phyloP scores from a whole-genome alignment of 2,888 invertebrate species.

The Nowickia ferox region DNA sequence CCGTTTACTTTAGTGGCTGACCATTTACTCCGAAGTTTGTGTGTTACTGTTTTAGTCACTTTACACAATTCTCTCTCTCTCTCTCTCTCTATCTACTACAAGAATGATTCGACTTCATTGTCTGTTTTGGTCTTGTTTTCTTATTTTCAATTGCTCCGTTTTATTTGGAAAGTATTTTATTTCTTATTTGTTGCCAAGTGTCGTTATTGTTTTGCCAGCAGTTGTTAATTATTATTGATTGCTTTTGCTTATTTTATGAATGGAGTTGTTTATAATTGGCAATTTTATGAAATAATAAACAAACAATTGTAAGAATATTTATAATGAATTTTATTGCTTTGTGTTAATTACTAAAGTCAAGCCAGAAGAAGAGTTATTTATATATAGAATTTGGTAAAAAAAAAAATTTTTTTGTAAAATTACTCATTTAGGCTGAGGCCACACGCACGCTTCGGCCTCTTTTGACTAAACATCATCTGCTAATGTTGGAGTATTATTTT shows the following conservation, averaged over 20 bases:
- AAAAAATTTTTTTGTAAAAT: too few species aligned
- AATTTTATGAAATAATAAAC: not conserved
- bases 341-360: slow-evolving; percentile 4
- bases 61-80: not conserved
- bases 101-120: slow-evolving; percentile 38
- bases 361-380: not conserved
- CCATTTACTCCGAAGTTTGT: slow-evolving; percentile 5
- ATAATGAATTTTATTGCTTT: slow-evolving; percentile 30
- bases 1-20: not conserved
- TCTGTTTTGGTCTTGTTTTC: not conserved
- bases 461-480: too few species aligned
- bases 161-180: slow-evolving; percentile 40
- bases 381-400: not conserved
- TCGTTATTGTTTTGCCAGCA: slow-evolving; percentile 46
- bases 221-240: slow-evolving; percentile 66
- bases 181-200: slow-evolving; percentile 26
- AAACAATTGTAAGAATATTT: slow-evolving; percentile 18
- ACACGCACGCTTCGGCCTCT: too few species aligned
- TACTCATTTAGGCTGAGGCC: too few species aligned
- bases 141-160: slow-evolving; percentile 21
- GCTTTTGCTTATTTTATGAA: slow-evolving; percentile 20
- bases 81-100: not conserved
- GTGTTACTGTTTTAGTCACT: not conserved
- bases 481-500: too few species aligned
- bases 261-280: slow-evolving; percentile 47